Evolutionary conservation across 2,113 vertebrate genomes (phyloP).

Genomic region (Turnix velox): DNA sequence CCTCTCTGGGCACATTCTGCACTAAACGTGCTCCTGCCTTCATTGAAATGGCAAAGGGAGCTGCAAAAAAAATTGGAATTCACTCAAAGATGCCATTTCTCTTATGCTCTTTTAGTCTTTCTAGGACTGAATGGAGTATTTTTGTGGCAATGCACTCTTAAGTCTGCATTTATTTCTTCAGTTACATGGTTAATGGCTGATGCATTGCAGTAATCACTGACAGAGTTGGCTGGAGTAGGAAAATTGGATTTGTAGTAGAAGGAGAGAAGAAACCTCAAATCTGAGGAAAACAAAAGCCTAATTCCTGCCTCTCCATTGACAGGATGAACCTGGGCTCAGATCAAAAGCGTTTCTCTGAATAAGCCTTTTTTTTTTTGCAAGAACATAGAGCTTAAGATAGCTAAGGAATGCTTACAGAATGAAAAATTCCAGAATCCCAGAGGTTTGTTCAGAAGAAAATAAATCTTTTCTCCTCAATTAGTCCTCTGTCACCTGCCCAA

Average conservation of each 20-base stretch:
- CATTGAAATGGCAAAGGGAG: background rate
- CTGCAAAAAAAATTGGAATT: background rate
- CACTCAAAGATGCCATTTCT: background rate
- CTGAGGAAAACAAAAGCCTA: background rate
- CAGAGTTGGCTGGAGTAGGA: background rate
- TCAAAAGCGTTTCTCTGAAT: background rate
- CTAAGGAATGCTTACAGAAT: background rate
- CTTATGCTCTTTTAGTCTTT: background rate
- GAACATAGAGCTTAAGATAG: background rate
- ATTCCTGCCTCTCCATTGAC: background rate
- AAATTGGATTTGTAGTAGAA: conserved; percentile 20
- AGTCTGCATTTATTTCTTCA: conserved; percentile 21
- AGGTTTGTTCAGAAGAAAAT: background rate
- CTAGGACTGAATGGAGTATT: background rate
- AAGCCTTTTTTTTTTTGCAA: background rate
- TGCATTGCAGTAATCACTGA: background rate
- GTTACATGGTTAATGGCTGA: background rate
- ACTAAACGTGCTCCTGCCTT: background rate
- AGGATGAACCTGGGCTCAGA: background rate
- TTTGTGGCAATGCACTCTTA: background rate
- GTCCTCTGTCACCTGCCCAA: background rate
- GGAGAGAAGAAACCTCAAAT: conserved; percentile 1
- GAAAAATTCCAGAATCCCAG: background rate
- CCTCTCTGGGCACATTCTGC: background rate
- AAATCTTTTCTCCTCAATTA: background rate